Percentiles rank a stretch among this genome's conserved stretches.
phyloP scores from a whole-genome alignment of 2,888 invertebrate species.

The Tenthredo amoena region DNA sequence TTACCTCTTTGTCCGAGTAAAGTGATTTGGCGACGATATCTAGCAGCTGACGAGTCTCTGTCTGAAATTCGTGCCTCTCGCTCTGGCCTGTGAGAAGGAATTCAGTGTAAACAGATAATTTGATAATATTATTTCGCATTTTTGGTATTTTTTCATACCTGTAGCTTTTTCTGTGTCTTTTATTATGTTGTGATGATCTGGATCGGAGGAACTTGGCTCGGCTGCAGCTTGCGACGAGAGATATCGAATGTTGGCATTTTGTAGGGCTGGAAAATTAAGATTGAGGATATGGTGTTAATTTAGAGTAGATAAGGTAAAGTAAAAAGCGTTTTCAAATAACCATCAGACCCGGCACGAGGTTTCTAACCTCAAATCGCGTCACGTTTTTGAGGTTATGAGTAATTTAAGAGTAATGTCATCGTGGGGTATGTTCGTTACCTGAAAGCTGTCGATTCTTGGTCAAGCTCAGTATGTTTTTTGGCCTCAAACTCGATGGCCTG shows the following conservation, averaged over 20 bases:
- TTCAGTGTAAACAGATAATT: background rate
- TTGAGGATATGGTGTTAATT: background rate
- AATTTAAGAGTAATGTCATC: slow-evolving; percentile 1
- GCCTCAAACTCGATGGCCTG: slow-evolving; percentile 60
- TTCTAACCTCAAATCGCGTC: slow-evolving; percentile 31
- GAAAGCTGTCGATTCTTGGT: slow-evolving; percentile 60
- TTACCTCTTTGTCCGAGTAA: slow-evolving; percentile 97
- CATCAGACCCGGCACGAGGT: background rate
- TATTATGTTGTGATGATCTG: slow-evolving; percentile 82
- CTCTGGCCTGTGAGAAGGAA: slow-evolving; percentile 78
- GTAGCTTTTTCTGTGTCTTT: slow-evolving; percentile 82
- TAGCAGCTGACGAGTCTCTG: slow-evolving; percentile 96
- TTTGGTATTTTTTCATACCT: slow-evolving; percentile 75
- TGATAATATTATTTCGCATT: background rate
- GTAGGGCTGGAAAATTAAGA: slow-evolving; percentile 56
- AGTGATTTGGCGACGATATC: slow-evolving; percentile 98
- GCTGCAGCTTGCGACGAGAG: slow-evolving; percentile 73
- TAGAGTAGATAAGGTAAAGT: background rate
- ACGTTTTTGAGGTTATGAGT: slow-evolving; percentile 1
- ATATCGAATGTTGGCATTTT: slow-evolving; percentile 60
- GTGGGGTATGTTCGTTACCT: slow-evolving; percentile 60
- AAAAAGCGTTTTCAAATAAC: background rate
- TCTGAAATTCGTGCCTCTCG: slow-evolving; percentile 94
- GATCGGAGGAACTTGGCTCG: slow-evolving; percentile 69
- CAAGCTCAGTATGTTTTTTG: slow-evolving; percentile 59